Evolutionary conservation across 2,888 invertebrate genomes (phyloP).

Genomic region (Bhutanitis thaidina): DNA sequence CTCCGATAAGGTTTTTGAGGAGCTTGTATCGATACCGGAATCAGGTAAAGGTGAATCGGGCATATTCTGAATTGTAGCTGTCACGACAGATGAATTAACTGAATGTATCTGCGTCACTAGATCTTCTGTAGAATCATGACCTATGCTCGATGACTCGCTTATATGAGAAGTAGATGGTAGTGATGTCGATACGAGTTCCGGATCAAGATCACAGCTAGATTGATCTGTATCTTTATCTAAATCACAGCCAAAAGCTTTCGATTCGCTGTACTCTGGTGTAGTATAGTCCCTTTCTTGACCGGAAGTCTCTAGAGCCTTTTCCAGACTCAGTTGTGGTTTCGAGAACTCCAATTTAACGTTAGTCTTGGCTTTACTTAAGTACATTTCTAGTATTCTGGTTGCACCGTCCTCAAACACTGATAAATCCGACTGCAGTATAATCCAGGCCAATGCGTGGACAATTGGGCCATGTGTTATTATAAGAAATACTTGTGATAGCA

Average conservation of each 20-base stretch:
- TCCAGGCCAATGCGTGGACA: slow-evolving; percentile 93
- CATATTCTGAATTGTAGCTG: slow-evolving; percentile 52
- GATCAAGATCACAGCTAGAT: slow-evolving; percentile 73
- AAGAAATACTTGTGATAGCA: slow-evolving; percentile 96
- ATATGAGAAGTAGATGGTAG: slow-evolving; percentile 76
- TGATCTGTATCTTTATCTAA: slow-evolving; percentile 55
- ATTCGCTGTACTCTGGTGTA: slow-evolving; percentile 61
- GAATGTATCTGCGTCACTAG: slow-evolving; percentile 61
- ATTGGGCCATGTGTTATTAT: slow-evolving; percentile 95
- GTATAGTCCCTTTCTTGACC: slow-evolving; percentile 67
- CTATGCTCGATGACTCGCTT: slow-evolving; percentile 71
- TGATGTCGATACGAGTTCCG: slow-evolving; percentile 70
- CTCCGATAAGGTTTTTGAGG: slow-evolving; percentile 62
- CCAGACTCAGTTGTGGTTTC: slow-evolving; percentile 87
- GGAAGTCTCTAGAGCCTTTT: slow-evolving; percentile 84
- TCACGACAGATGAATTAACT: slow-evolving; percentile 32
- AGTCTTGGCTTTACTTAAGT: slow-evolving; percentile 78
- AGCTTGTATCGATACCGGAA: slow-evolving; percentile 62
- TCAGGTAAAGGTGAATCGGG: slow-evolving; percentile 74
- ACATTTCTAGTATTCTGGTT: slow-evolving; percentile 83
- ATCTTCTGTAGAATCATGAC: slow-evolving; percentile 72
- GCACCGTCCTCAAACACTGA: slow-evolving; percentile 85
- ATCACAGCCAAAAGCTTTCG: slow-evolving; percentile 61
- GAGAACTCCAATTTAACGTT: slow-evolving; percentile 82
- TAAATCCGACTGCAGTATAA: slow-evolving; percentile 91